Evolutionary conservation across 2,888 invertebrate species (phyloP), one percentile per base, ranked within the genome.

Genomic region (Deilephila porcellus): DNA sequence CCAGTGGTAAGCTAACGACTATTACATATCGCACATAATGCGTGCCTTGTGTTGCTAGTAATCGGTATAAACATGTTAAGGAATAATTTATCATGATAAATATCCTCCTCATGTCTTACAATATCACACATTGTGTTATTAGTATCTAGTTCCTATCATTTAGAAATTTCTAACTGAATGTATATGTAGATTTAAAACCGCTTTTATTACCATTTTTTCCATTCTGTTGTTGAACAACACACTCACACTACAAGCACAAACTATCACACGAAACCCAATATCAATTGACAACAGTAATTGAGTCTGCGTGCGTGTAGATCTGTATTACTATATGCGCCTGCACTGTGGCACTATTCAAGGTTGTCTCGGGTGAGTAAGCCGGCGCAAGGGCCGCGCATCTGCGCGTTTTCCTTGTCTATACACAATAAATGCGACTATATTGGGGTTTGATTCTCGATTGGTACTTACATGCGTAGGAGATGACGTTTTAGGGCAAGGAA

Each of bases 311-410:
- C 52, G 62, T 37, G 20, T n/a, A 52, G 60, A 70, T 25, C 60
- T 73, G 70, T 34, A n/a, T 29, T 70, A 70, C 70, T 73, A 67
- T 52, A 14, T 34, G 20, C 52, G 34, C n/a, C 62, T 25, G 56
- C 37, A 52, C 62, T 63, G 71, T 70, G 59, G 45, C 63, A 62
- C 53, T 60, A 37, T 71, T 71, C 74, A 77, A 76, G 77, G 77
- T 64, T 77, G 74, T 74, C 76, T 76, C 73, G 70, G 60, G 64
- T 73, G 73, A 71, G 62, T 73, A 73, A 73, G 62, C 45, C 45
- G 45, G 11, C 56, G 62, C 79, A 79, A 79, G 79, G 82, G 77
- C 76, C 67, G n/a, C 52, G 73, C 60, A 37, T 34, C 62, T 70
- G 53, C 32, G 53, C 71, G 53, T 73, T 73, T 73, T 73, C 73